Evolutionary conservation across 1,140 invertebrate species (phyloP), one percentile per base, ranked within the genome.

Genomic region (Ruditapes philippinarum): DNA sequence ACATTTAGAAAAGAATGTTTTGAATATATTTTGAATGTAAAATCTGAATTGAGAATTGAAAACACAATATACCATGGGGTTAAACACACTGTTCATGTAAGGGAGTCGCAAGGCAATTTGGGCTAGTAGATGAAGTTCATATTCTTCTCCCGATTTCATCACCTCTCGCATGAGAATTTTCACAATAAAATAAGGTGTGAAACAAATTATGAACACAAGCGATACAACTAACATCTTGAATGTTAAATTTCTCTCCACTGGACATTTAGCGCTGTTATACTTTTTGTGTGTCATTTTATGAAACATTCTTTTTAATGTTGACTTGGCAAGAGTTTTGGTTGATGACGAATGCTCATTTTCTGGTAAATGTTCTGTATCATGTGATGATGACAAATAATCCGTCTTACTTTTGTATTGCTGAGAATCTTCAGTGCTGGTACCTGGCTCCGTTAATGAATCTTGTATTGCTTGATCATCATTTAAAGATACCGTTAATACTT

Each of bases 81-180:
- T 84, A 42, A 84, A 70, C 31, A 84, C 81, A 54, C 81, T 84
- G 65, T 84, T 84, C 81, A 73, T 70, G 33, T 84, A 84, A 1
- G 65, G 65, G 4, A 84, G 40, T 36, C 81, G 33, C 17, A 84
- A 36, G 31, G 81, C 57, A 73, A 84, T 12, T 25, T 84, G 81
- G 1, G 40, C 19, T 7, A 65, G 11, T 11, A 38, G 28, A n/a
- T 36, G n/a, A 5, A 84, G 40, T 60, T 84, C 81, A 81, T 57
- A 81, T 22, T 81, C 57, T 65, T 81, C 54, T 45, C 54, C 79
- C 0, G 54, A 1, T 62, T 81, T 54, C 28, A 81, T 54, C 2
- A 81, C 79, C 19, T 28, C n/a, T 28, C 79, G 51, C 57, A 65
- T 65, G 40, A 54, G 31, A 25, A 81, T 81, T 51, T 73, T 68